A percentile compares a stretch with the other conserved stretches of the same genome.
Evolutionary conservation across 2,888 invertebrate species (phyloP).

Genomic region (Xiphydria camelus): DNA sequence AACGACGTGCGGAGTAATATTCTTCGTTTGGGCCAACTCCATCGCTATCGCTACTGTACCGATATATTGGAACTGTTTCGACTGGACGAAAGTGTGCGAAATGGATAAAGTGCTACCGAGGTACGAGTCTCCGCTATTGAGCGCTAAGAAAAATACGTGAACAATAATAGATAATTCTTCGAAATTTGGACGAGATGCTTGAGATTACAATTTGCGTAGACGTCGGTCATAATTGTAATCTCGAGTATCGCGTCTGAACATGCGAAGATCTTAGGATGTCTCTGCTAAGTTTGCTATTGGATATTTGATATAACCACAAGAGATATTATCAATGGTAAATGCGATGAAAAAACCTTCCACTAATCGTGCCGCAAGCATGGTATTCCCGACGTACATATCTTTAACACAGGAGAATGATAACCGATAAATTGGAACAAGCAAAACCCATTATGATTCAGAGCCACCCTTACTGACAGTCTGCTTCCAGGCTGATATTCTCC

Average conservation of each 20-base stretch:
- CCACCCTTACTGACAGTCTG: no score
- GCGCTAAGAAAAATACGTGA: neutral
- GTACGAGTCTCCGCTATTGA: constrained; percentile 45
- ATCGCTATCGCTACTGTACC: constrained; percentile 71
- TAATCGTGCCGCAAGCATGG: neutral
- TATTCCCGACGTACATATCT: neutral
- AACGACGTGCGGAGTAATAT: constrained; percentile 66
- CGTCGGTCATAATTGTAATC: no score
- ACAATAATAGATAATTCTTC: neutral
- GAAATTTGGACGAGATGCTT: neutral
- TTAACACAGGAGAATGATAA: no score
- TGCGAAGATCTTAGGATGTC: no score
- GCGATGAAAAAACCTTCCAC: no score
- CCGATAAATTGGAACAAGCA: no score
- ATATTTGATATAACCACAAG: no score
- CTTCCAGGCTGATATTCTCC: no score
- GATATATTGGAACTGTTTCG: constrained; percentile 79
- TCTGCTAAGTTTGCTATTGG: no score
- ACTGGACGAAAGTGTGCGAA: constrained; percentile 65
- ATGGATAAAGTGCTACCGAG: constrained; percentile 67
- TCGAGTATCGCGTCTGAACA: no score
- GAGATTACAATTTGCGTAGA: neutral
- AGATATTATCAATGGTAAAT: no score
- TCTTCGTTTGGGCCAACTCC: constrained; percentile 70
- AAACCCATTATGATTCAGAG: no score